These are phyloP conservation scores for Corythoichthys haematopterus DNA, from an alignment of 2,113 vertebrate genomes.

Conservation along the genomic window DNA sequence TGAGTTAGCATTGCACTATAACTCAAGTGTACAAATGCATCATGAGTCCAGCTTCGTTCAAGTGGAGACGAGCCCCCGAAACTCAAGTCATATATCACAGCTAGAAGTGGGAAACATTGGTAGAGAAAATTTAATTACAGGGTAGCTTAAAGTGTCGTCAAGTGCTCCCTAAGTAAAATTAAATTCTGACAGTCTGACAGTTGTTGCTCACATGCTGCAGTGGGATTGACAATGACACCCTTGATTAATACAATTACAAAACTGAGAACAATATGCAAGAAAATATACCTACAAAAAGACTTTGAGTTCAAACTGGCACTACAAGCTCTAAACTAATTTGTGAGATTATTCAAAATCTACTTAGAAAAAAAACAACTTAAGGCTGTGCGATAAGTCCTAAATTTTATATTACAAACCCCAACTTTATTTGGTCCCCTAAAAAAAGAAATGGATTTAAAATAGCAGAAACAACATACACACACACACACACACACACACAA, in stretches of 20 bases:
- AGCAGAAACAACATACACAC: no score
- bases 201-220: slow-evolving; percentile 8
- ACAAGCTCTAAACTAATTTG: no score
- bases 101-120: slow-evolving; percentile 38
- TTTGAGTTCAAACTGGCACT: neutral
- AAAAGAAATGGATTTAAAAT: no score
- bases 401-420: no score
- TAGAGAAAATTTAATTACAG: slow-evolving; percentile 61
- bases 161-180: slow-evolving; percentile 30
- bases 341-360: no score
- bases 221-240: neutral
- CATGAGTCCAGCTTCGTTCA: slow-evolving; percentile 22
- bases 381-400: no score
- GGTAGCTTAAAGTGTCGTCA: slow-evolving; percentile 46
- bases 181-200: slow-evolving; percentile 11
- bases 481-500: no score
- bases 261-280: neutral
- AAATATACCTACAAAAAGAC: neutral
- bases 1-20: slow-evolving; percentile 38
- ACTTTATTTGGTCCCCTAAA: no score
- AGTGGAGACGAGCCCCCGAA: slow-evolving; percentile 25
- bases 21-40: slow-evolving; percentile 15
- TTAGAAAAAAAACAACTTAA: no score
- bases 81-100: slow-evolving; percentile 57
- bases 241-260: neutral